Conservation (phyloP, 2,113 vertebrate genomes). For the Notechis scutatus region DNA sequence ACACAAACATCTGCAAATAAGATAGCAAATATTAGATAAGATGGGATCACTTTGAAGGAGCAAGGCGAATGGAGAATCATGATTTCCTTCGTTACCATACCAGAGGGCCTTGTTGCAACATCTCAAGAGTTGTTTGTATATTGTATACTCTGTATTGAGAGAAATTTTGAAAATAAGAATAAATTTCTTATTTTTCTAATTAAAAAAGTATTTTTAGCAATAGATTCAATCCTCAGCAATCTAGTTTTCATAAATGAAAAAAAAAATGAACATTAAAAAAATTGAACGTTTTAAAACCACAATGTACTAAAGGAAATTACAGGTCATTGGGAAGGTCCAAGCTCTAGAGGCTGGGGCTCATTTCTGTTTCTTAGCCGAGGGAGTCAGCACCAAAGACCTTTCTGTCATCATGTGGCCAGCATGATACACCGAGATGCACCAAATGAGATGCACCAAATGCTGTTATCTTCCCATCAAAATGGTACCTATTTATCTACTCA, state of each 20-base stretch:
- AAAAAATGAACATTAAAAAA: background rate
- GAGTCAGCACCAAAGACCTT: too few relatives aligned
- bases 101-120: background rate
- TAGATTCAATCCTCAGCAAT: background rate
- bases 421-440: too few relatives aligned
- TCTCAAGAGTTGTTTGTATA: background rate
- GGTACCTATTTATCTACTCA: too few relatives aligned
- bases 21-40: background rate
- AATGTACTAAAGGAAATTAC: background rate
- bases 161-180: background rate
- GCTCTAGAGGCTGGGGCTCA: too few relatives aligned
- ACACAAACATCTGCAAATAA: too few relatives aligned
- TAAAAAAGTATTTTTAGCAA: background rate
- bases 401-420: too few relatives aligned
- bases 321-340: background rate
- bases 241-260: background rate
- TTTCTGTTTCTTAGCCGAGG: too few relatives aligned
- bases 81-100: background rate
- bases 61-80: background rate
- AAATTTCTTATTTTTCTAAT: background rate
- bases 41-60: background rate
- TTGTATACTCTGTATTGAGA: background rate
- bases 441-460: too few relatives aligned
- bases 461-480: too few relatives aligned
- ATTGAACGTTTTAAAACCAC: background rate